phyloP scores from a whole-genome alignment of 2,113 vertebrate genomes.

The Notarius lentiginosus region DNA sequence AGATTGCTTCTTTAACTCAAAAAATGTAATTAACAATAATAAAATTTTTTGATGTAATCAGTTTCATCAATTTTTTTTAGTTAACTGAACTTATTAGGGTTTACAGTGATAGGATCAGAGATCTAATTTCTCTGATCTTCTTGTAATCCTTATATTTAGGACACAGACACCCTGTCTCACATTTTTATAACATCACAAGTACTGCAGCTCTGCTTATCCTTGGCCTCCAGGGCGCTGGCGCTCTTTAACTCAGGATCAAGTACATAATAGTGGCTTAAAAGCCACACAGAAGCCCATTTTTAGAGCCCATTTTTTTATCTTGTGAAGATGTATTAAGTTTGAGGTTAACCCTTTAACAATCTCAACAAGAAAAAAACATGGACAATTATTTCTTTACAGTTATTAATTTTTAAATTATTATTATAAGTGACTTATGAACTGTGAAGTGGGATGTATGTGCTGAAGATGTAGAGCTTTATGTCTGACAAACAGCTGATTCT shows the following conservation, averaged over 20 bases:
- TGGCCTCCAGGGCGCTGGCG: neutral
- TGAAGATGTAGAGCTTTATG: neutral
- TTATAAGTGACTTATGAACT: neutral
- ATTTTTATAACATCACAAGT: neutral
- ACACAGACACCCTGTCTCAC: neutral
- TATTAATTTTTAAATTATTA: neutral
- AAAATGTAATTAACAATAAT: too few relatives aligned
- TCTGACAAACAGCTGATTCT: neutral
- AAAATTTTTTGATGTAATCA: too few relatives aligned
- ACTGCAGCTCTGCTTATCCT: neutral
- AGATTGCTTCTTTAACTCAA: too few relatives aligned
- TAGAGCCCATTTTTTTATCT: neutral
- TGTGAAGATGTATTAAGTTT: neutral
- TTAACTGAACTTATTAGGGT: too few relatives aligned
- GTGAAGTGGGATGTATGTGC: neutral
- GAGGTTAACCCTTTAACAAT: neutral
- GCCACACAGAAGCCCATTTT: neutral
- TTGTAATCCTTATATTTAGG: constrained; percentile 3
- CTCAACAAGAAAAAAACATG: neutral
- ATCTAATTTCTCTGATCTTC: constrained; percentile 7
- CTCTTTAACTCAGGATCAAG: neutral
- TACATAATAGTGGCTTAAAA: constrained; percentile 10
- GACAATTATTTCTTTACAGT: neutral
- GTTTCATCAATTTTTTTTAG: too few relatives aligned
- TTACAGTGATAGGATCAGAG: too few relatives aligned